phyloP scores from a whole-genome alignment of 1,140 invertebrate genomes.

The Nautilus pompilius region DNA sequence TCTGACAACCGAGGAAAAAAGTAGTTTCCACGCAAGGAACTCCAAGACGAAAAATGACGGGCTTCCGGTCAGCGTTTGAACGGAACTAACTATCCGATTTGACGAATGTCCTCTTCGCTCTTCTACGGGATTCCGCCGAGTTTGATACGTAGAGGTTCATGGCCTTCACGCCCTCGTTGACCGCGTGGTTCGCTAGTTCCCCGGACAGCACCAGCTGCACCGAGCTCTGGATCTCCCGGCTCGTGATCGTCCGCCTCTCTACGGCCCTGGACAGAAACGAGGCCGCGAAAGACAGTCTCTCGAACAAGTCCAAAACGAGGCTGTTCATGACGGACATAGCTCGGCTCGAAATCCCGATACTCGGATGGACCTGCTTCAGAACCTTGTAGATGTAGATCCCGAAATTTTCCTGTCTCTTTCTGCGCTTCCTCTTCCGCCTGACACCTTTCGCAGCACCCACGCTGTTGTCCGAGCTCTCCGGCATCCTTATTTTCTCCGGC shows the following conservation, averaged over 20 bases:
- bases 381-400: slow-evolving; percentile 71
- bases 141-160: slow-evolving; percentile 63
- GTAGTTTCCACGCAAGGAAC: too few species aligned
- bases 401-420: slow-evolving; percentile 66
- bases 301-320: slow-evolving; percentile 57
- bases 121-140: too few species aligned
- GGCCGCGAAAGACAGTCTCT: slow-evolving; percentile 53
- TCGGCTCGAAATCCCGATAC: slow-evolving; percentile 64
- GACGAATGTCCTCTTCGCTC: too few species aligned
- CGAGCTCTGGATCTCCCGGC: slow-evolving; percentile 63
- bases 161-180: slow-evolving; percentile 63
- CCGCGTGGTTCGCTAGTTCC: slow-evolving; percentile 64
- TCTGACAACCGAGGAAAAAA: too few species aligned
- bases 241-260: slow-evolving; percentile 56
- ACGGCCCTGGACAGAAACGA: slow-evolving; percentile 50
- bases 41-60: too few species aligned
- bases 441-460: too few species aligned
- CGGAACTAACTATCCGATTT: too few species aligned
- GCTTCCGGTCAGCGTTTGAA: too few species aligned
- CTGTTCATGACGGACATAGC: slow-evolving; percentile 54
- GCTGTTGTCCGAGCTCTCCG: too few species aligned
- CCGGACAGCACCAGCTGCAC: slow-evolving; percentile 63
- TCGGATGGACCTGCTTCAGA: slow-evolving; percentile 69
- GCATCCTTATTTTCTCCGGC: too few species aligned
- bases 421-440: slow-evolving; percentile 27